A percentile compares a stretch with the other conserved stretches of the same genome.
Conservation (phyloP, 2,797 vertebrate genomes). For the Falco concolor region DNA sequence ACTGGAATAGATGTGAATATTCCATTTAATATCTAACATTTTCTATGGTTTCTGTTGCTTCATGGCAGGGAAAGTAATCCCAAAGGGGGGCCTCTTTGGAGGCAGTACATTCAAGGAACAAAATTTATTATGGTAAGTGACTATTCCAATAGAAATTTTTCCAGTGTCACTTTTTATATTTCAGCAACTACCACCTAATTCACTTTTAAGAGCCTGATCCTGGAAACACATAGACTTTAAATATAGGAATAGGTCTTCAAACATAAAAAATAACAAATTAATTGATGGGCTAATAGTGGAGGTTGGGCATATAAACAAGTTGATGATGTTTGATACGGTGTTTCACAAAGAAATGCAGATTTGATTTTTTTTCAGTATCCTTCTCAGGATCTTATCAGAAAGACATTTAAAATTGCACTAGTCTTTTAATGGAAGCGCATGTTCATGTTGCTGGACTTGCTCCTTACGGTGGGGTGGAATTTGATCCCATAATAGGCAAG, state of each 20-base stretch:
- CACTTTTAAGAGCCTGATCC: background rate
- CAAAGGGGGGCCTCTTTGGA: background rate
- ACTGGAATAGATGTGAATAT: background rate
- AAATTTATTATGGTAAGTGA: background rate
- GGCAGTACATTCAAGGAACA: background rate
- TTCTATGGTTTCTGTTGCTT: background rate
- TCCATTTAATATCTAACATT: background rate
- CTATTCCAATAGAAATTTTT: background rate
- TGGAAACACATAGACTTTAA: background rate
- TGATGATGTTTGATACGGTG: background rate
- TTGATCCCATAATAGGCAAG: background rate
- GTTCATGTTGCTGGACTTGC: background rate
- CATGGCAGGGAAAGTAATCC: background rate
- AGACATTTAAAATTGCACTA: background rate
- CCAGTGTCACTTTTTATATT: background rate
- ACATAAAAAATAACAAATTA: background rate
- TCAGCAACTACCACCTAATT: background rate
- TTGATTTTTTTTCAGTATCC: background rate
- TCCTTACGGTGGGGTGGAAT: background rate
- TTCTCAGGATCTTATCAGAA: background rate
- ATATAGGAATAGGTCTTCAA: background rate
- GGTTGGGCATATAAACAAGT: background rate
- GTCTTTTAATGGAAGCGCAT: background rate
- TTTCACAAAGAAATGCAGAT: background rate
- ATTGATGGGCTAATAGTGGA: background rate